Conservation (phyloP, 2,888 invertebrate species). For the Agrilus cyanescens region DNA sequence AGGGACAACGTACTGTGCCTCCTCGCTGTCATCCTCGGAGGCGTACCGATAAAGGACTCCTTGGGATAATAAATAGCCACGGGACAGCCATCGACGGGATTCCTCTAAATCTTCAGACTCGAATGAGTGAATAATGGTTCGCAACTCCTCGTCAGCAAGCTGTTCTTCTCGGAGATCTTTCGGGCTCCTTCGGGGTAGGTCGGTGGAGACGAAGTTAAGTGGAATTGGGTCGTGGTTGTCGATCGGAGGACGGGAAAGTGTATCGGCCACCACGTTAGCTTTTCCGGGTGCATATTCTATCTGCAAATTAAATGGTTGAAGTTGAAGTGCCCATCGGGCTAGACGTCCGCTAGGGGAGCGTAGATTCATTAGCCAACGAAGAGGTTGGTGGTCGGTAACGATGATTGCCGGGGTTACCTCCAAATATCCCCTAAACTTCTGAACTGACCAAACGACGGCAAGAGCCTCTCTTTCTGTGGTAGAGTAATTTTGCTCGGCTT, state of each 20-base stretch:
- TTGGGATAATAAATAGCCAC: not conserved
- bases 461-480: too few relatives aligned
- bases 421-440: conserved; percentile 29
- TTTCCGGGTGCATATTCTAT: conserved; percentile 28
- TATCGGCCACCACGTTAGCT: conserved; percentile 28
- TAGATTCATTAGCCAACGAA: conserved; percentile 33
- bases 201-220: conserved; percentile 28
- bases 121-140: not conserved
- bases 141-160: not conserved
- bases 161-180: not conserved
- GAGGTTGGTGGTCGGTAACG: conserved; percentile 34
- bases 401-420: conserved; percentile 27
- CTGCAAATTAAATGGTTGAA: conserved; percentile 27
- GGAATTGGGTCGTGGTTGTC: conserved; percentile 13
- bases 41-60: conserved; percentile 3
- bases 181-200: conserved; percentile 10
- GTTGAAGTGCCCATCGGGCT: conserved; percentile 31
- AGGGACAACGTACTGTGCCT: not conserved
- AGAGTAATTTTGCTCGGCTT: too few relatives aligned
- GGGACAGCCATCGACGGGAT: too few relatives aligned
- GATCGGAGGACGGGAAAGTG: conserved; percentile 20
- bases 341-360: conserved; percentile 30
- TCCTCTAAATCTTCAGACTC: too few relatives aligned
- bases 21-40: not conserved
- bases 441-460: too few relatives aligned